Evolutionary conservation across 1,140 invertebrate genomes (phyloP).

Genomic region (Drosophila triauraria): DNA sequence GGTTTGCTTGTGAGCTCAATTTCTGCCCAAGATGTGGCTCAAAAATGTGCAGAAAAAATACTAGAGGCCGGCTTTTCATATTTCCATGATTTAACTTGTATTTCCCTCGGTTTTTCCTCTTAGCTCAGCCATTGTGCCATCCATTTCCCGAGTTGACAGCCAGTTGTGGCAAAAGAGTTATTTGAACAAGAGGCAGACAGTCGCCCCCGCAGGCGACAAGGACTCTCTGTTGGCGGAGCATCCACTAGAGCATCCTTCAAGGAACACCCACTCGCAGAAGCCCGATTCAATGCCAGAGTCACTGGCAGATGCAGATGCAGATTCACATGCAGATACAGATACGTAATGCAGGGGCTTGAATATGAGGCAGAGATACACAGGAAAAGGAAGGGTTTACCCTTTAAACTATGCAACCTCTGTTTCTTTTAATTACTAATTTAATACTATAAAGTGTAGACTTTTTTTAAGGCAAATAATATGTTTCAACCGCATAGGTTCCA

Average conservation of each 20-base stretch:
- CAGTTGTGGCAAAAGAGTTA: constrained; percentile 27
- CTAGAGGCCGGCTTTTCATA: background rate
- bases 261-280: background rate
- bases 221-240: constrained; percentile 16
- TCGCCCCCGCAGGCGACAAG: constrained; percentile 31
- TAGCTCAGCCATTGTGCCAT: background rate
- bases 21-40: background rate
- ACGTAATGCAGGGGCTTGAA: background rate
- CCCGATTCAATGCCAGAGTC: background rate
- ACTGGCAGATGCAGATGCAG: background rate
- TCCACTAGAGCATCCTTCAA: constrained; percentile 22
- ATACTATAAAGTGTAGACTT: too few relatives aligned
- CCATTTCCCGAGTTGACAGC: background rate
- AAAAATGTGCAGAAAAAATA: too few relatives aligned
- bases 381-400: too few relatives aligned
- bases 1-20: constrained; percentile 8
- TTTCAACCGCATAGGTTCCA: background rate
- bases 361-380: constrained; percentile 1
- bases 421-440: too few relatives aligned
- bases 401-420: too few relatives aligned
- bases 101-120: background rate
- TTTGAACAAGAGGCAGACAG: constrained; percentile 19
- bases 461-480: too few relatives aligned
- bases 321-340: background rate
- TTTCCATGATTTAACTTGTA: background rate